Percentiles rank a stretch among this genome's conserved stretches.
Evolutionary conservation across 2,113 vertebrate genomes (phyloP).

Genomic region (chimpanzee (Pan troglodytes)): DNA sequence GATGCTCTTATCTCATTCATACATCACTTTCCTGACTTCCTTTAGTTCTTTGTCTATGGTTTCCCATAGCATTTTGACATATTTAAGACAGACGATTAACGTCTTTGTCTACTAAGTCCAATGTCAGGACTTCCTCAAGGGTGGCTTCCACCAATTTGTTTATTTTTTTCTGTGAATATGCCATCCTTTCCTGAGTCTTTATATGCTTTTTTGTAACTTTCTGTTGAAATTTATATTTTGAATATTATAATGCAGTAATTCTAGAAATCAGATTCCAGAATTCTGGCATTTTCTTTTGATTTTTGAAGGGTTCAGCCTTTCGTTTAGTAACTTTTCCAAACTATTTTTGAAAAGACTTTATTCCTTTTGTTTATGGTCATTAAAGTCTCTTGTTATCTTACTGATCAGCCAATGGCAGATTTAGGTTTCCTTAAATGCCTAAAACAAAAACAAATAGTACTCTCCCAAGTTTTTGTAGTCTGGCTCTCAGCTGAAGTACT

Average conservation of each 20-base stretch:
- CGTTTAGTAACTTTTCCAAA: neutral
- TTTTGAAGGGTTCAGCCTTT: neutral
- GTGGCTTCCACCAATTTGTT: neutral
- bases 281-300: neutral
- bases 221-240: neutral
- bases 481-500: neutral
- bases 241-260: neutral
- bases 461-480: neutral
- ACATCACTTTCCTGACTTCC: neutral
- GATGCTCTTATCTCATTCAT: neutral
- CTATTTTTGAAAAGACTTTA: neutral
- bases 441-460: too few species aligned
- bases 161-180: neutral
- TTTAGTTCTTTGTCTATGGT: neutral
- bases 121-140: neutral
- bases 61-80: neutral
- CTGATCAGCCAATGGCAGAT: neutral
- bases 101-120: neutral
- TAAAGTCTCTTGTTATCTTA: neutral
- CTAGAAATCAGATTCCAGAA: neutral
- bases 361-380: neutral
- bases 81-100: neutral
- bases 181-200: neutral
- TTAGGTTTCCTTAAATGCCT: too few species aligned
- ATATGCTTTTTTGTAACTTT: neutral